Conservation (phyloP, 92 coral and sea anemone genomes). For the Palythoa grandis region DNA sequence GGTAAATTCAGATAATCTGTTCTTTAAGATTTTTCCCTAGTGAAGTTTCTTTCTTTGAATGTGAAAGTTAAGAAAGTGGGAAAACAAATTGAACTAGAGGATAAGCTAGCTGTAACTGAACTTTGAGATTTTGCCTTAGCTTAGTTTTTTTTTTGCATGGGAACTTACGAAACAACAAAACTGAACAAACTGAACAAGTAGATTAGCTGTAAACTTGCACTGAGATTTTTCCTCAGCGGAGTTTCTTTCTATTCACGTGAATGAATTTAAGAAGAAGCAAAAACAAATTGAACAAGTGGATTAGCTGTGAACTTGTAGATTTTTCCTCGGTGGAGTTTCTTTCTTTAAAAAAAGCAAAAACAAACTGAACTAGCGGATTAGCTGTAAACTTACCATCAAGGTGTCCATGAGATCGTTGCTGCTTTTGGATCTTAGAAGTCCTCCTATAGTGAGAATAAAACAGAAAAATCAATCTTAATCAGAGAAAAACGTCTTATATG, state of each 20-base stretch:
- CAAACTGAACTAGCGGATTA: background rate
- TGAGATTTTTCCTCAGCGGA: too few relatives aligned
- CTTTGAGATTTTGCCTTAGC: too few relatives aligned
- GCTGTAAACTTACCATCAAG: background rate
- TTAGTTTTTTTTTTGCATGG: too few relatives aligned
- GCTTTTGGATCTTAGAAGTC: constrained; percentile 5
- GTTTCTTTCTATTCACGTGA: too few relatives aligned
- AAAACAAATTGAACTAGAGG: too few relatives aligned
- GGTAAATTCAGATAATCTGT: too few relatives aligned
- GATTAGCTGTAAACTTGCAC: background rate
- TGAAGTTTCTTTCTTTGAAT: too few relatives aligned
- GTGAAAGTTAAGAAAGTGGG: too few relatives aligned
- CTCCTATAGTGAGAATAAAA: background rate
- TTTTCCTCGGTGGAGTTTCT: too few relatives aligned
- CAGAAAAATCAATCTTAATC: background rate
- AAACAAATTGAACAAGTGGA: background rate
- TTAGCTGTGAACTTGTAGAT: background rate
- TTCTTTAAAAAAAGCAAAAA: background rate
- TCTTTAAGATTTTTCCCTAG: too few relatives aligned
- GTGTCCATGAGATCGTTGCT: constrained; percentile 31
- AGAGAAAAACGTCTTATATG: background rate
- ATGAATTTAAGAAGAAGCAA: background rate
- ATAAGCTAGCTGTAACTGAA: too few relatives aligned
- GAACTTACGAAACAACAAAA: too few relatives aligned
- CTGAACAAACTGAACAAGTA: background rate